Base-by-base conservation (phyloP, 1,140 invertebrate species). In the Megalonaias nervosa region DNA sequence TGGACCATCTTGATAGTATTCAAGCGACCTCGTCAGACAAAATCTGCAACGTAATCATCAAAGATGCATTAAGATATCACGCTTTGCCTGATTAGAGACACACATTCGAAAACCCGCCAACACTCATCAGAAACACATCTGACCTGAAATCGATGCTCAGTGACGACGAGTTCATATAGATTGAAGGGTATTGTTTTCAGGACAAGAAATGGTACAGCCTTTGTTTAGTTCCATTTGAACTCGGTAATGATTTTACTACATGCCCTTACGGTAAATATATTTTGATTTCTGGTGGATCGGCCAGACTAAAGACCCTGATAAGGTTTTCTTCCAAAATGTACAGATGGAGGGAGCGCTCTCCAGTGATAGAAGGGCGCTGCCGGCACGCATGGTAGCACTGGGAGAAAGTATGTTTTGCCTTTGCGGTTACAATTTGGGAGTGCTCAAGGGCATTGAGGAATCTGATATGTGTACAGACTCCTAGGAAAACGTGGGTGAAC, bases 241-340 rank as follows among this genome's bases (percentile, higher is more conserved):
- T 80, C n/a, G 85, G 83, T 56, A 82, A 82, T 21, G 84, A 83
- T n/a, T 81, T 81, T 64, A 80, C 84, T 9, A 75, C 77, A 14
- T 86, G 85, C 71, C 59, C 76, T 9, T 75, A 73, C 61, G 84
- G 82, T 4, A 81, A 86, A 55, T 84, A 85, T 38, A 77, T 86
- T 58, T 83, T 78, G 68, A 74, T 85, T 5, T 83, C 81, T 5
- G 85, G 85, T 19, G 80, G 80, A 38, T 82, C 82, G 11, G 71
- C 66, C 23, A 76, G 72, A 19, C 73, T 80, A 23, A 82, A 82
- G 38, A 77, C 74, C n/a, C n/a, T n/a, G n/a, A n/a, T n/a, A n/a
- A n/a, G n/a, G n/a, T n/a, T n/a, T n/a, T n/a, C n/a, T n/a, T n/a
- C n/a, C n/a, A n/a, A n/a, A n/a, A n/a, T n/a, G n/a, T n/a, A n/a